Conservation (phyloP, 92 coral and sea anemone genomes). For the Epizoanthus illoricatus region DNA sequence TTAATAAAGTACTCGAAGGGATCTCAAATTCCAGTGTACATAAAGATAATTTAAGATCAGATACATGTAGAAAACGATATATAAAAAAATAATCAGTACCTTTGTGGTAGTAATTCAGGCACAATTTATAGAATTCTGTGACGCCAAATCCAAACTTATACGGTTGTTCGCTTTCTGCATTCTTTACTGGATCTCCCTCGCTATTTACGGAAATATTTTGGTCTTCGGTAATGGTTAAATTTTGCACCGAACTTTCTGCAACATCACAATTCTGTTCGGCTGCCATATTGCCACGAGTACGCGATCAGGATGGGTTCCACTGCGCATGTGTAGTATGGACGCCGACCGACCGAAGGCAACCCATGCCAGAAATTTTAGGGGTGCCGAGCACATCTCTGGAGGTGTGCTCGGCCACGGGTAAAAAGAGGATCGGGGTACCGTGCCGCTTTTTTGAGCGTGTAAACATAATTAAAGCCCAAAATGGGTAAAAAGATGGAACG, state of each 20-base stretch:
- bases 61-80: not conserved
- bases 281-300: constrained; percentile 98
- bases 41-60: not conserved
- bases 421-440: too few relatives aligned
- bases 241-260: constrained; percentile 59
- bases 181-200: constrained; percentile 37
- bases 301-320: not conserved
- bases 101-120: constrained; percentile 89
- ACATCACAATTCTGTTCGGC: constrained; percentile 57
- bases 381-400: too few relatives aligned
- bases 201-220: constrained; percentile 46
- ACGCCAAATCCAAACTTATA: constrained; percentile 87
- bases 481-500: too few relatives aligned
- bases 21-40: not conserved
- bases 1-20: too few relatives aligned
- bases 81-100: constrained; percentile 50
- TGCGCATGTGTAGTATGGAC: constrained; percentile 17
- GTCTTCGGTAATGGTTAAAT: constrained; percentile 95
- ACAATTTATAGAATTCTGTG: constrained; percentile 84
- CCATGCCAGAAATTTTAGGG: too few relatives aligned
- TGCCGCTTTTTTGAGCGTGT: too few relatives aligned
- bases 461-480: too few relatives aligned
- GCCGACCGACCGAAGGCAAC: too few relatives aligned
- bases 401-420: too few relatives aligned
- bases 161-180: constrained; percentile 51